Evolutionary conservation across 2,888 invertebrate genomes (phyloP), one percentile per base, ranked within the genome.

Genomic region (Oasisia sp.): DNA sequence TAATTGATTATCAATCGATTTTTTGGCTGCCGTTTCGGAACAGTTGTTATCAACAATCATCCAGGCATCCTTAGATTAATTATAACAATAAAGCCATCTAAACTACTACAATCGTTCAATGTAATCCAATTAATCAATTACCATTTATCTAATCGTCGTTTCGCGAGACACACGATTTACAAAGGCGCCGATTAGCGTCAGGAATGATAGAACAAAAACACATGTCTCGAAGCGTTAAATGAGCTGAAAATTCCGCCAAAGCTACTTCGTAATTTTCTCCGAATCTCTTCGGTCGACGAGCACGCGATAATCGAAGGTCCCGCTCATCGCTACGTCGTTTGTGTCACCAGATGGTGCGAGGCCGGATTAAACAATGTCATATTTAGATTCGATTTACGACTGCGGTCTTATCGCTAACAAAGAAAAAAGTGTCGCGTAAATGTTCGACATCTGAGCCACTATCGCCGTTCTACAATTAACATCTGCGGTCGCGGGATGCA

Each of bases 321-420:
- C n/a, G 7, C 1, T 74, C 74, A 14, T 7, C 74, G 19, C n/a
- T 19, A 27, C 27, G 74, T 27, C 27, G 4, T 27, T 50, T 50
- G 74, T 74, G n/a, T 2, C 56, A 7, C 74, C 74, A 74, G 74
- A 74, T 74, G 74, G 74, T n/a, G 74, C n/a, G 74, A 19, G 7
- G 74, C 27, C 74, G 74, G 74, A 74, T 74, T 74, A 74, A 74
- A n/a, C 74, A 74, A 74, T 74, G 74, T 74, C 27, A 74, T 74
- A 74, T 74, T 74, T 74, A 19, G 14, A 74, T 74, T 74, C 74
- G 74, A 74, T 74, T 74, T 74, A 74, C 74, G 74, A 74, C 27
- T 74, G n/a, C 74, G 27, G 27, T 74, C 74, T 74, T 74, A 27
- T 74, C 74, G 74, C 74, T 74, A 74, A 74, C 74, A 74, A 74